Conservation (phyloP, 2,888 invertebrate species). For the Glyphotaelius pellucidus region DNA sequence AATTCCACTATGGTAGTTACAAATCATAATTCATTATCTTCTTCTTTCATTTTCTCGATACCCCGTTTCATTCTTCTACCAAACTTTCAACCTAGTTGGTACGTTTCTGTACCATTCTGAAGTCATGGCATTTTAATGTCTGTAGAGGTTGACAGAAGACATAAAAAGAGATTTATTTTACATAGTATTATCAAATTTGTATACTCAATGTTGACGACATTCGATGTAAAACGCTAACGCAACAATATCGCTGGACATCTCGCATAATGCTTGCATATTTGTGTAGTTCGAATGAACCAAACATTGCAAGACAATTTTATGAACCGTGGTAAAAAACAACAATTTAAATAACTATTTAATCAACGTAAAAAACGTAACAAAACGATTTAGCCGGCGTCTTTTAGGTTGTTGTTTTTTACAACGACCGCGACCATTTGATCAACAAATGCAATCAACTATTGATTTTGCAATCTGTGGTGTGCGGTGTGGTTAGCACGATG, state of each 20-base stretch:
- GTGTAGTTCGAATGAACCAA: neutral
- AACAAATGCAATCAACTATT: neutral
- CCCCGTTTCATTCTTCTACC: neutral
- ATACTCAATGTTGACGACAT: too few relatives aligned
- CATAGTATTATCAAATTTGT: too few relatives aligned
- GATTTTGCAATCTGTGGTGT: slow-evolving; percentile 9
- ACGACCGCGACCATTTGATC: neutral
- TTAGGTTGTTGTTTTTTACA: neutral
- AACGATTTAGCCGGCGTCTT: neutral
- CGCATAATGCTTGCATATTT: neutral
- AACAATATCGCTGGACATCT: neutral
- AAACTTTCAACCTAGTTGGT: neutral
- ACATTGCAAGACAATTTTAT: neutral
- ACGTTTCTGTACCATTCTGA: too few relatives aligned
- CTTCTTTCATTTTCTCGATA: neutral
- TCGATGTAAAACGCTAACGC: too few relatives aligned
- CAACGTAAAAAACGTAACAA: neutral
- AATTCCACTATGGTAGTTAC: neutral
- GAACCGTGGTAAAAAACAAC: slow-evolving; percentile 2
- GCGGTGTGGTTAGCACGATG: neutral
- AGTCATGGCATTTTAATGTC: too few relatives aligned
- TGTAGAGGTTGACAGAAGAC: too few relatives aligned
- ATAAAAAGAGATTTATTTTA: too few relatives aligned
- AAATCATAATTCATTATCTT: neutral
- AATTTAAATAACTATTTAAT: neutral